Evolutionary conservation across 1,140 invertebrate species (phyloP).

Genomic region (Neoseiulus cucumeris): DNA sequence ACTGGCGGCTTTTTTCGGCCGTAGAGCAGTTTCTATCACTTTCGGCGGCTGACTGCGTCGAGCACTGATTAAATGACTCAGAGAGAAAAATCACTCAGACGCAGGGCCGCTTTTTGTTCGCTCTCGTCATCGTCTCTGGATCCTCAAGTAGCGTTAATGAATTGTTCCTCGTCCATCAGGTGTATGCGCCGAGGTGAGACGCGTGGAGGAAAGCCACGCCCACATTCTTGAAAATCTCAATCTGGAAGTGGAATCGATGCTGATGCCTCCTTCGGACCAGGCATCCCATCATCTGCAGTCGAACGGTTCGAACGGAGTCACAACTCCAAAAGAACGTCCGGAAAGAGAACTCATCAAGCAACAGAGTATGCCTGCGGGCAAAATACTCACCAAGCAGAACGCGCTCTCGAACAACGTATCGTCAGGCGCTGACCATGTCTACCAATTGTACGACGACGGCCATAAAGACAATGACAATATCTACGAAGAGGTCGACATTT

Average conservation of each 20-base stretch:
- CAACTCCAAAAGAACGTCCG: conserved; percentile 17
- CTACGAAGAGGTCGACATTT: conserved; percentile 24
- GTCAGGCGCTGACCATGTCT: not conserved
- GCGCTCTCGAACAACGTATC: not conserved
- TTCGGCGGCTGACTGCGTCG: too few relatives aligned
- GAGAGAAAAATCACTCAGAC: too few relatives aligned
- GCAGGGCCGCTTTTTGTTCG: too few relatives aligned
- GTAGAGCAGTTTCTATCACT: too few relatives aligned
- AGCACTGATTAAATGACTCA: too few relatives aligned
- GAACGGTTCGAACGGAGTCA: conserved; percentile 29
- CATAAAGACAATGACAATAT: conserved; percentile 21
- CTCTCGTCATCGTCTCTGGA: conserved; percentile 9
- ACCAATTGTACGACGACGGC: conserved; percentile 2
- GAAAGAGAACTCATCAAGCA: conserved; percentile 10
- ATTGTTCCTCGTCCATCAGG: conserved; percentile 15
- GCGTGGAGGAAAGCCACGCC: conserved; percentile 51
- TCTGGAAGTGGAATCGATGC: conserved; percentile 62
- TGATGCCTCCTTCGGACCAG: conserved; percentile 19
- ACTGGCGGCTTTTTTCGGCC: too few relatives aligned
- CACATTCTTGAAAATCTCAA: conserved; percentile 62
- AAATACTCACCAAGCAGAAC: not conserved
- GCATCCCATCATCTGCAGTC: not conserved
- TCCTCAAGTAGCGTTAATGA: too few relatives aligned
- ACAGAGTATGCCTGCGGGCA: not conserved
- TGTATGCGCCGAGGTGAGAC: conserved; percentile 42